Evolutionary conservation across 1,140 invertebrate species (phyloP).

Genomic region (Heliconius melpomene): DNA sequence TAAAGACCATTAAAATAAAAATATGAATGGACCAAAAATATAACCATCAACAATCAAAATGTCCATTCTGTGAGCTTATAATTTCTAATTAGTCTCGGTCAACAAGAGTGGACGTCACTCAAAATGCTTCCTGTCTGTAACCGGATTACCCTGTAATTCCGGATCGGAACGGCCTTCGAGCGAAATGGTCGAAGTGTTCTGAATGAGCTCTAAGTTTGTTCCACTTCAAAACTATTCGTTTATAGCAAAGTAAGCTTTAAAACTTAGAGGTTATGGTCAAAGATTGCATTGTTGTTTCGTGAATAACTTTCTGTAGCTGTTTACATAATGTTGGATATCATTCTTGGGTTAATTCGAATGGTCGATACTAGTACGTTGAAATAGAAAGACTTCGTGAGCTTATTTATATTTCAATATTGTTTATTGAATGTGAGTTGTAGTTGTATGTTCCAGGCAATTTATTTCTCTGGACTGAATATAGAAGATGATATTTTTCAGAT

Average conservation of each 20-base stretch:
- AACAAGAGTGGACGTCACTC: neutral
- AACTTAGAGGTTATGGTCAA: neutral
- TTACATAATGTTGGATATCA: conserved; percentile 6
- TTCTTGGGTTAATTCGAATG: conserved; percentile 14
- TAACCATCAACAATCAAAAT: neutral
- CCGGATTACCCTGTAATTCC: conserved; percentile 28
- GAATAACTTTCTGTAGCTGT: neutral
- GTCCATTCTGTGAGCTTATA: neutral
- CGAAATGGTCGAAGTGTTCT: conserved; percentile 10
- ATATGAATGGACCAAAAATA: neutral
- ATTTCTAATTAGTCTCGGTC: conserved; percentile 12
- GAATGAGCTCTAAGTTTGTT: conserved; percentile 1
- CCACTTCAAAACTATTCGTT: neutral
- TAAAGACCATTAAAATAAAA: neutral
- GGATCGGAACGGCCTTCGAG: conserved; percentile 24
- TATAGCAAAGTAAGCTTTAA: neutral
- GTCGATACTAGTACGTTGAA: conserved; percentile 10
- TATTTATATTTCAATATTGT: neutral
- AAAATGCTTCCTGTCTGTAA: conserved; percentile 15
- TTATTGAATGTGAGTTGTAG: neutral
- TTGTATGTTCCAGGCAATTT: neutral
- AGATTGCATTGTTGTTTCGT: neutral
- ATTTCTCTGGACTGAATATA: too few species aligned
- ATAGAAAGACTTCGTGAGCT: neutral
- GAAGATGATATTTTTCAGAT: too few species aligned